Percentiles rank a stretch among this genome's conserved stretches.
Conservation (phyloP, 2,113 vertebrate species). For the Pelodiscus sinensis region DNA sequence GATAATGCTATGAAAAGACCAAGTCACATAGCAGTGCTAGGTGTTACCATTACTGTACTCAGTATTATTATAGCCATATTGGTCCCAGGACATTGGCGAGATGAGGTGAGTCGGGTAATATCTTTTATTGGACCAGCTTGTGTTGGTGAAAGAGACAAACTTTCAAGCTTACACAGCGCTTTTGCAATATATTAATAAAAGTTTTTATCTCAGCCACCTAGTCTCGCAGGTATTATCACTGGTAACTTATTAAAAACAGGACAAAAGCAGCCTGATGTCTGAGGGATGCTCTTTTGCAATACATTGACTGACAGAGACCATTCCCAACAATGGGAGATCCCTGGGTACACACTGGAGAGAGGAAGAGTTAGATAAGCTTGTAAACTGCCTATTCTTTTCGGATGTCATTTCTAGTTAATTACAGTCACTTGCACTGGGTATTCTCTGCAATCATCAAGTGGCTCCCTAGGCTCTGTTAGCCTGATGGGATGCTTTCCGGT, state of each 20-base stretch:
- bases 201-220: neutral
- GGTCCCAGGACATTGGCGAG: neutral
- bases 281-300: neutral
- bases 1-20: neutral
- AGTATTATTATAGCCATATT: neutral
- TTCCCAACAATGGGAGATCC: neutral
- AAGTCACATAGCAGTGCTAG: neutral
- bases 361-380: neutral
- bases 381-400: neutral
- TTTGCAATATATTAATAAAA: neutral
- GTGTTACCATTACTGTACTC: neutral
- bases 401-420: neutral
- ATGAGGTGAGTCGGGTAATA: neutral
- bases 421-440: neutral
- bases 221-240: neutral
- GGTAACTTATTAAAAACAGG: neutral
- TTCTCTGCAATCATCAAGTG: neutral
- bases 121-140: neutral
- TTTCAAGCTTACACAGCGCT: neutral
- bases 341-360: fast-evolving
- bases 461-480: neutral
- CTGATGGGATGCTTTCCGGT: neutral
- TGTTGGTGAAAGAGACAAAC: neutral
- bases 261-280: neutral
- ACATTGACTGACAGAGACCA: neutral